Percentiles rank a stretch among this genome's conserved stretches.
These are phyloP conservation scores for Pholis gunnellus DNA, from an alignment of 2,113 vertebrate genomes.

Conservation along the genomic window DNA sequence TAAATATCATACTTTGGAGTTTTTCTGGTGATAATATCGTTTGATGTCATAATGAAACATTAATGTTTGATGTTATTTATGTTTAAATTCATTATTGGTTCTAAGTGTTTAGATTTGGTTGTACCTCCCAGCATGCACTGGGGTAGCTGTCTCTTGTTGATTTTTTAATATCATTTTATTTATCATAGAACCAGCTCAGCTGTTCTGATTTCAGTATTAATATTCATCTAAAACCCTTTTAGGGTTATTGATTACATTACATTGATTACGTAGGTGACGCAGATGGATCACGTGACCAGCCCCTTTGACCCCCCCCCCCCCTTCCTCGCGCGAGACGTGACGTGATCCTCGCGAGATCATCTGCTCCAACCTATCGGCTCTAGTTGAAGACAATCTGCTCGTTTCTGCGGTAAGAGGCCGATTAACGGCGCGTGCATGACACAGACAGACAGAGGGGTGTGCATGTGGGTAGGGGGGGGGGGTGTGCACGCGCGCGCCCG, in stretches of 20 bases:
- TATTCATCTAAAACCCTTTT: too few species aligned
- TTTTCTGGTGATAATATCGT: too few species aligned
- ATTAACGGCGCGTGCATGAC: conserved; percentile 36
- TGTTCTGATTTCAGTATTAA: too few species aligned
- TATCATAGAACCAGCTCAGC: too few species aligned
- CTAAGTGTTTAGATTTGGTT: too few species aligned
- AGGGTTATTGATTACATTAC: not conserved
- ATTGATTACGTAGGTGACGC: conserved; percentile 2
- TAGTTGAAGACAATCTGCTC: conserved; percentile 52
- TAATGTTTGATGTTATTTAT: too few species aligned
- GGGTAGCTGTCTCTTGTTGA: too few species aligned
- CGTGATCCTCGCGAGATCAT: conserved; percentile 74
- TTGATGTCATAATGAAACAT: too few species aligned
- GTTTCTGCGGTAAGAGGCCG: conserved; percentile 68
- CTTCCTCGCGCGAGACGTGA: conserved; percentile 76
- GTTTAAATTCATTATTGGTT: too few species aligned
- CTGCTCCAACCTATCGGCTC: conserved; percentile 74
- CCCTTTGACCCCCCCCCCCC: conserved; percentile 48
- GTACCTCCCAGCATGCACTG: too few species aligned
- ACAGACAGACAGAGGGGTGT: not conserved
- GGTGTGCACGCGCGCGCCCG: conserved; percentile 17
- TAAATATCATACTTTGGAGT: too few species aligned
- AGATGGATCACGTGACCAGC: conserved; percentile 74
- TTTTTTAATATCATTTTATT: too few species aligned
- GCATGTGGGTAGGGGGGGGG: not conserved